Evolutionary conservation across 2,113 vertebrate species (phyloP), one percentile per base, ranked within the genome.

Genomic region (Steatornis caripensis): DNA sequence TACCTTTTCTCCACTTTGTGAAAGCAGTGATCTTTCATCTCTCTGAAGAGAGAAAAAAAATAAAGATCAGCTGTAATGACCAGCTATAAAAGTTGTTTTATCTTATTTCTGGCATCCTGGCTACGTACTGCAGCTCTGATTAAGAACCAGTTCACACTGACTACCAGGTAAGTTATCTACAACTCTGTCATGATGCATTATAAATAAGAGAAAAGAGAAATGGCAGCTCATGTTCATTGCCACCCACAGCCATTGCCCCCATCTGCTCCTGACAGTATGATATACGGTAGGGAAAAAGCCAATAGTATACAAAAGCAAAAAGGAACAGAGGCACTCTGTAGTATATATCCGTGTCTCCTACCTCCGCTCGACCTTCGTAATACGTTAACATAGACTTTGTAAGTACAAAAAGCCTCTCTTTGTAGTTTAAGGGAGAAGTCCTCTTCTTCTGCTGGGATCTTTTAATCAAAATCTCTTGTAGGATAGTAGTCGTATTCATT

Each of bases 371-470:
- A 64, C 98, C 99, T 71, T 99, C 99, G 2, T 99, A 99, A 97
- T 99, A 99, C 0, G 98, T 98, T 72, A 99, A 96, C 93, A 95
- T 91, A 58, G 97, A 98, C 91, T 98, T 98, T 13, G 99, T 99
- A 53, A 99, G 98, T 15, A 99, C 98, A 71, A 99, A 99, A 94
- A 99, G 98, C 48, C 99, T 98, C 92, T 99, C 99, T 96, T 99
- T 99, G 96, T 99, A 99, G 98, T 99, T 99, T 85, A 99, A 98
- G 1, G 99, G 99, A 11, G 99, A 99, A 19, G 99, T 99, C 90
- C 98, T 98, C 97, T 98, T 99, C 98, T 99, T 99, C 98, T 99
- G 99, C 94, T 99, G 99, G 6, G 99, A 99, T 26, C 99, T 98
- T 98, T 99, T 99, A 97, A 99, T 99, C 96, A 99, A 97, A 97